Evolutionary conservation across 2,113 vertebrate genomes (phyloP), one percentile per base, ranked within the genome.

Genomic region (Nycticryphes semicollaris): DNA sequence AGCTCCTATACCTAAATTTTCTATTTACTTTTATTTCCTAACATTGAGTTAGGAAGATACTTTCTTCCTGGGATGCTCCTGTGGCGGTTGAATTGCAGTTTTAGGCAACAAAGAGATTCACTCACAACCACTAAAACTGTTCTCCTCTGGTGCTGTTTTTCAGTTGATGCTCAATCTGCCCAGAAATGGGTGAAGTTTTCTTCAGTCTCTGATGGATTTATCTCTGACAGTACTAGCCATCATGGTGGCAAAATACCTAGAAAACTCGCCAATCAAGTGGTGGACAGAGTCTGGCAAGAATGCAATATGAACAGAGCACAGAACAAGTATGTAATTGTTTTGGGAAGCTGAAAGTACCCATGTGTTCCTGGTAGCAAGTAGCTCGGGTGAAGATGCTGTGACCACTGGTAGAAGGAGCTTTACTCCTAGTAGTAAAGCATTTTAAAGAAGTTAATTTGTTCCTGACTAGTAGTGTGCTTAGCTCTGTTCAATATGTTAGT

Each of bases 281-380:
- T 99, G 97, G 99, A 99, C 97, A 98, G 98, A 96, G 99, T 99
- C 77, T 99, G 99, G 99, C 99, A 99, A 97, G 99, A 99, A 98
- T 99, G 99, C 98, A 99, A 99, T 98, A 98, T 99, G 98, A 99
- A 99, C 98, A 98, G 99, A 98, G 98, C 98, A 76, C 99, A 99
- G 98, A 99, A 99, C 98, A 99, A 99, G 99, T 99, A 98, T 1
- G 99, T 98, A 91, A 86, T 81, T 81, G 2, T n/a, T 84, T 70
- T 62, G 9, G 53, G 80, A 75, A 77, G 25, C 25, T 47, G 53
- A 63, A 93, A 91, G 30, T 10, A 3, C 35, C 35, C 5, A 0
- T 60, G 48, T 56, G 47, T 33, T 90, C n/a, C 1, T 31, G 73
- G 60, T 51, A 77, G 81, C 84, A 73, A 48, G 43, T 31, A 64